Base-by-base conservation (phyloP, 1,140 invertebrate genomes). In the Polyergus mexicanus region DNA sequence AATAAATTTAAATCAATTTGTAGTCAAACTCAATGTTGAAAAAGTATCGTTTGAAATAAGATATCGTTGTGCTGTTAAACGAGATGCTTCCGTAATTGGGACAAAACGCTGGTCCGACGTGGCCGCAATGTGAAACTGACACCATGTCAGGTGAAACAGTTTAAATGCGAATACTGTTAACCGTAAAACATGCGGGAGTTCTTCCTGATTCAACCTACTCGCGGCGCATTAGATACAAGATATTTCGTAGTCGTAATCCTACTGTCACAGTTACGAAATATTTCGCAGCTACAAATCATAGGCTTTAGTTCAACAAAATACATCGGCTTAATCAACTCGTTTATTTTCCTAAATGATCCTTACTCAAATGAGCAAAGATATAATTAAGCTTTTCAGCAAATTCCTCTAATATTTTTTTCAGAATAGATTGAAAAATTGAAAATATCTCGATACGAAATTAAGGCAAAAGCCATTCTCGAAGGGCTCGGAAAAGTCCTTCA, bases 71-170 rank as follows among this genome's bases (percentile, higher is more conserved):
- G 65, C 5, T 72, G 22, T 83, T 72, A 72, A 83, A 83, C 60
- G 32, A 41, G 19, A 72, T 38, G 28, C 68, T 47, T 62, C 25
- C 54, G 25, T 74, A 74, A 72, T 83, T 83, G 68, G 54, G 54
- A 7, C 54, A 83, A 74, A 83, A 83, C 22, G 66, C 78, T 4
- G 22, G 10, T 3, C 51, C 25, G 66, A 81, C 68, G n/a, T 60
- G 38, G 54, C 68, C 78, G 68, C 68, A 83, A 74, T 28, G 78
- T 44, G 78, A 74, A 83, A 74, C 68, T 83, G 78, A 58, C 78
- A 60, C 38, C 56, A 60, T 62, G 78, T 83, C 78, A 83, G 68
- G 54, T 13, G 78, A 11, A 83, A 74, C 25, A 19, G 78, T 47
- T 72, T 74, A 74, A 83, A 83, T 19, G 56, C 19, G 54, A 60